A percentile compares a stretch with the other conserved stretches of the same genome.
These are phyloP conservation scores for Muricea muricata DNA, from an alignment of 92 coral and sea anemone genomes.

Conservation along the genomic window DNA sequence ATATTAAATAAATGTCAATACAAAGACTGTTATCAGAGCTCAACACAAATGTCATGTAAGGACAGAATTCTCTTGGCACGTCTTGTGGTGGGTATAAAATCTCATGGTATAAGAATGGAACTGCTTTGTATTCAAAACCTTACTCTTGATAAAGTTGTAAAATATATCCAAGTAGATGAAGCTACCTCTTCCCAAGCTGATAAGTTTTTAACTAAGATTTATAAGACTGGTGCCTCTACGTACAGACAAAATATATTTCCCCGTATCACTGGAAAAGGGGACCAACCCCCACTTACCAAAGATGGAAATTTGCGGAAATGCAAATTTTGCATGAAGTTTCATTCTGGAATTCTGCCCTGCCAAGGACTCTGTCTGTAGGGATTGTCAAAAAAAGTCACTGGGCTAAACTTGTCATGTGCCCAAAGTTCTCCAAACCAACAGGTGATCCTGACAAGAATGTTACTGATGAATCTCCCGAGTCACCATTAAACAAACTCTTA, in stretches of 20 bases:
- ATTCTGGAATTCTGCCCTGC: slow-evolving; percentile 3
- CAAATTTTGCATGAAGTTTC: background rate
- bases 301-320: background rate
- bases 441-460: background rate
- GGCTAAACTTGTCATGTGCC: background rate
- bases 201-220: background rate
- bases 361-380: background rate
- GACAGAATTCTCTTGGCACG: slow-evolving; percentile 33
- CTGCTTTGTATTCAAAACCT: slow-evolving; percentile 35
- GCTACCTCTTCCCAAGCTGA: slow-evolving; percentile 26
- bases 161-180: slow-evolving; percentile 18
- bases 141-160: slow-evolving; percentile 32
- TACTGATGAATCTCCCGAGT: too few species aligned
- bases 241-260: background rate
- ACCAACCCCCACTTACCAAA: background rate
- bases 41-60: slow-evolving; percentile 30
- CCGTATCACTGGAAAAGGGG: background rate
- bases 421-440: background rate
- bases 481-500: background rate
- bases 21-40: slow-evolving; percentile 19
- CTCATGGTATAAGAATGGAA: slow-evolving; percentile 22
- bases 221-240: background rate
- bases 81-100: slow-evolving; percentile 32
- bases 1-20: slow-evolving; percentile 37
- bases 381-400: background rate